Conservation (phyloP, 2,113 vertebrate species). For the Myiozetetes cayanensis region DNA sequence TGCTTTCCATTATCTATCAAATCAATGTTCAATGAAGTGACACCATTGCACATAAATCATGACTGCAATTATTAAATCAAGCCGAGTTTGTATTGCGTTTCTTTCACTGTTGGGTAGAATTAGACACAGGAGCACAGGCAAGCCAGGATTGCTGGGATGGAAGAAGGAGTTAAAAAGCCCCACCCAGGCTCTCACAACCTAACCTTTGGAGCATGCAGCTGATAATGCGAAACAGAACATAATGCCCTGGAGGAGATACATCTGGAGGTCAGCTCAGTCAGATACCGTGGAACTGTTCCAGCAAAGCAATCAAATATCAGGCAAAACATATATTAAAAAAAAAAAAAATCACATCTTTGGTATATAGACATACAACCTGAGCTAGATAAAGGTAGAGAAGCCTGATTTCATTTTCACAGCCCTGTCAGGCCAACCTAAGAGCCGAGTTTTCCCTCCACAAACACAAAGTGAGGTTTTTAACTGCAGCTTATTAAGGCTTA, state of each 20-base stretch:
- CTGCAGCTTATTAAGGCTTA: constrained; percentile 36
- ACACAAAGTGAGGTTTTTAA: constrained; percentile 23
- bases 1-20: constrained; percentile 16
- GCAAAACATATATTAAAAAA: constrained; percentile 40
- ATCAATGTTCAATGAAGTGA: constrained; percentile 47
- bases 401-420: neutral
- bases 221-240: constrained; percentile 65
- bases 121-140: neutral
- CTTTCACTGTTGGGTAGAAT: neutral
- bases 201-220: constrained; percentile 58
- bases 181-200: constrained; percentile 41
- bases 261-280: constrained; percentile 63
- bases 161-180: constrained; percentile 64
- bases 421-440: neutral
- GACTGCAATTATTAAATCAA: constrained; percentile 48
- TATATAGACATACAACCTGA: constrained; percentile 22
- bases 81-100: neutral
- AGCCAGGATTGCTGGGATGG: neutral
- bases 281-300: constrained; percentile 54
- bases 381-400: neutral
- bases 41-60: neutral
- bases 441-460: neutral
- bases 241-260: constrained; percentile 57
- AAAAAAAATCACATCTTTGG: constrained; percentile 25
- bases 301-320: constrained; percentile 67